Evolutionary conservation across 2,113 vertebrate genomes (phyloP), one percentile per base, ranked within the genome.

Genomic region (Scomber scombrus): DNA sequence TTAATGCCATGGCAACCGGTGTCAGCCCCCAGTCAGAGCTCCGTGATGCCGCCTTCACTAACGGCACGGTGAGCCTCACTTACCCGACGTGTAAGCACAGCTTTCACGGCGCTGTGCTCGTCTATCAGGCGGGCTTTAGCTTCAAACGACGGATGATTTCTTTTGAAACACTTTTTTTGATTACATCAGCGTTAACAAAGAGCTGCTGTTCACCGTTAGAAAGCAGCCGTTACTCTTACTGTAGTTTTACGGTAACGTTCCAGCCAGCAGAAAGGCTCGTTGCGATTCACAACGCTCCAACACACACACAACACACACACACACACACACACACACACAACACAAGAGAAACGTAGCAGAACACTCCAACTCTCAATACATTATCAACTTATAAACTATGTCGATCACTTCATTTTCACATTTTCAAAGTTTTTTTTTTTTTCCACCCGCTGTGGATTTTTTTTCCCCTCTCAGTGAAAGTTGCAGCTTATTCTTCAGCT

Each of bases 1-100:
- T 78, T 56, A 40, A 40, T 67, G 56, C n/a, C 75, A 82, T 79
- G 80, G 80, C 60, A 86, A 86, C 80, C 18, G 5, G 71, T 65
- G 75, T 55, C 80, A 6, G 8, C 11, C 52, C 11, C n/a, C 40
- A 34, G 34, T 19, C 49, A 55, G 23, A 7, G 40, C 46, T 7
- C 64, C 8, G 16, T 19, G 26, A 45, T 34, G 7, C 45, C 46
- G 45, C 11, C 13, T 40, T 6, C 52, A 55, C 31, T 58, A 40
- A 12, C 65, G 19, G 34, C 19, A 54, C 29, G 8, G 18, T 43
- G n/a, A 18, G 13, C 23, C 34, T 21, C 23, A 26, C 23, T 26
- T 26, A 26, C 23, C 23, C 23, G 23, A 26, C 23, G 23, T 3
- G 23, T 26, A 26, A 26, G 23, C 23, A 26, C 4, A 21, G 55